A percentile compares a stretch with the other conserved stretches of the same genome.
Conservation (phyloP, 1,140 invertebrate species). For the Holcopasites calliopsidis region DNA sequence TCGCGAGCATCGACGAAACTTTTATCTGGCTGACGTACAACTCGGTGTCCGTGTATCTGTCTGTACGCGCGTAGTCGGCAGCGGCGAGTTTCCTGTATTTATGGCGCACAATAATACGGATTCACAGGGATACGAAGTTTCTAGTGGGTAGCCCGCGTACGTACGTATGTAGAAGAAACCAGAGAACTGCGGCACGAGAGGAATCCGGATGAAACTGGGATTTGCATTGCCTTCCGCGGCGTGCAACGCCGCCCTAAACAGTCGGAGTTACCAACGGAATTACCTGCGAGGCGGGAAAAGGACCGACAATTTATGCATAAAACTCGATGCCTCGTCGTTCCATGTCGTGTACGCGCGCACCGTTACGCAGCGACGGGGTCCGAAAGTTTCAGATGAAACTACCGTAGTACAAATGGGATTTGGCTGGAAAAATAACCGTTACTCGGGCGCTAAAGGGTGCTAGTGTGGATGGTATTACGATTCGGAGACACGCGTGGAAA, state of each 20-base stretch:
- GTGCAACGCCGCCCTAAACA: conserved; percentile 40
- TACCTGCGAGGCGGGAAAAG: conserved; percentile 41
- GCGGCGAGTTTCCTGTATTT: conserved; percentile 50
- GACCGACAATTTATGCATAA: conserved; percentile 20
- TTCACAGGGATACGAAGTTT: conserved; percentile 44
- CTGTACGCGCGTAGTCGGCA: not conserved
- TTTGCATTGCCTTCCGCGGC: not conserved
- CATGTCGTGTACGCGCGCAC: not conserved
- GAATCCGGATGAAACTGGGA: conserved; percentile 36
- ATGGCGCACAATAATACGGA: conserved; percentile 47
- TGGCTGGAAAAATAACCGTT: too few relatives aligned
- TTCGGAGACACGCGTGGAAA: conserved; percentile 35
- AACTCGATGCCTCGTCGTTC: conserved; percentile 9
- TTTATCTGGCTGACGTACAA: conserved; percentile 38
- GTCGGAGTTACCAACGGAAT: conserved; percentile 39
- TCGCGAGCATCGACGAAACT: conserved; percentile 18
- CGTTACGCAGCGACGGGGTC: not conserved
- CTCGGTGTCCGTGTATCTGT: not conserved
- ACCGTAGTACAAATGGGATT: not conserved
- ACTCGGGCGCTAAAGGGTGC: not conserved
- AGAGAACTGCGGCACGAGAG: conserved; percentile 16
- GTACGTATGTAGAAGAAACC: conserved; percentile 27
- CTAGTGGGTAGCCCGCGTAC: not conserved
- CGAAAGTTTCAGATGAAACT: too few relatives aligned
- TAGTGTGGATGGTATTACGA: conserved; percentile 1